Evolutionary conservation across 2,797 vertebrate genomes (phyloP).

Genomic region (Vespertilio murinus): DNA sequence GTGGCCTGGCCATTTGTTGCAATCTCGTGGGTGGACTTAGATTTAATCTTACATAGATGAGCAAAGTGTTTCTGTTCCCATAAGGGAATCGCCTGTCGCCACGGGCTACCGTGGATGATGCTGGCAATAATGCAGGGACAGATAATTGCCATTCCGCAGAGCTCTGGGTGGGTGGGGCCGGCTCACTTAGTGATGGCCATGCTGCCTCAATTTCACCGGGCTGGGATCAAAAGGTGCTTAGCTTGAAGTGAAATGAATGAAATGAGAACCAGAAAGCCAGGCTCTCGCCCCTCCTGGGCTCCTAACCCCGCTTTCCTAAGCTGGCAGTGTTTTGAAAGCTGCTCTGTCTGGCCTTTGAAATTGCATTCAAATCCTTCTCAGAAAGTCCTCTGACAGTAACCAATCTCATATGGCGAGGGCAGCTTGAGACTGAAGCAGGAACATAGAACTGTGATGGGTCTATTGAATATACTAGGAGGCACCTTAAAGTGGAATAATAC

Average conservation of each 20-base stretch:
- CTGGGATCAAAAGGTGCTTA: slow-evolving; percentile 60
- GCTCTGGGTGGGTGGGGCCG: neutral
- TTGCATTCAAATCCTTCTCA: slow-evolving; percentile 73
- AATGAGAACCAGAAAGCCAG: slow-evolving; percentile 61
- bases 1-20: neutral
- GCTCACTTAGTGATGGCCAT: slow-evolving; percentile 44
- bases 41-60: slow-evolving; percentile 38
- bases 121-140: slow-evolving; percentile 22
- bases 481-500: slow-evolving; percentile 70
- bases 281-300: slow-evolving; percentile 8
- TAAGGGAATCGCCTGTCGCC: slow-evolving; percentile 29
- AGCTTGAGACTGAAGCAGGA: slow-evolving; percentile 66
- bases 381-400: slow-evolving; percentile 69
- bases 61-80: slow-evolving; percentile 47
- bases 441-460: slow-evolving; percentile 54
- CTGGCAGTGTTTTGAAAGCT: slow-evolving; percentile 63
- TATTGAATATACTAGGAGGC: slow-evolving; percentile 60
- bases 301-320: slow-evolving; percentile 60
- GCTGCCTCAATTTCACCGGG: neutral
- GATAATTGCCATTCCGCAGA: slow-evolving; percentile 22
- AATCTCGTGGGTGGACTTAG: neutral
- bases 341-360: slow-evolving; percentile 70
- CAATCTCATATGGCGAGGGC: slow-evolving; percentile 63
- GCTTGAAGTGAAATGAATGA: slow-evolving; percentile 70
- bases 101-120: neutral